Percentiles rank a stretch among this genome's conserved stretches.
These are phyloP conservation scores for Trypoxylus dichotomus DNA, from an alignment of 1,140 invertebrate genomes.

Conservation along the genomic window DNA sequence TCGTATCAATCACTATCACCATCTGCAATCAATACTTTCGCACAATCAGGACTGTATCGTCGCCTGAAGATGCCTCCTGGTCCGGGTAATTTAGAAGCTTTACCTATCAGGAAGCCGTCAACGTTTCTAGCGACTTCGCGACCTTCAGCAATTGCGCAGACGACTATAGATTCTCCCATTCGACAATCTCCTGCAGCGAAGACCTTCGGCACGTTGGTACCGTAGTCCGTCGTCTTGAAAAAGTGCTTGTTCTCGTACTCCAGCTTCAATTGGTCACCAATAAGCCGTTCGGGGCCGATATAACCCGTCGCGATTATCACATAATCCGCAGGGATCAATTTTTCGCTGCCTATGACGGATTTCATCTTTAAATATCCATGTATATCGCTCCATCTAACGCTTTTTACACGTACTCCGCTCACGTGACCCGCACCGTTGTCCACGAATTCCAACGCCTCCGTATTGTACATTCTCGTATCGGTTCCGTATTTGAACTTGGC, in stretches of 20 bases:
- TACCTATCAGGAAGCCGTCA: conserved; percentile 78
- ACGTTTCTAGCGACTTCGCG: conserved; percentile 93
- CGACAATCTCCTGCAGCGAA: conserved; percentile 98
- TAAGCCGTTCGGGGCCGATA: conserved; percentile 90
- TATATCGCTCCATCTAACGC: conserved; percentile 94
- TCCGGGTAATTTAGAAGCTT: conserved; percentile 77
- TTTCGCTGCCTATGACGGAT: conserved; percentile 80
- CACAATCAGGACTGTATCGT: too few relatives aligned
- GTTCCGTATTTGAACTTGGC: conserved; percentile 73
- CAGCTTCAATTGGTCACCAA: conserved; percentile 83
- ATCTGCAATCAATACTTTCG: too few relatives aligned
- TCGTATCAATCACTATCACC: too few relatives aligned
- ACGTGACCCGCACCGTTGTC: conserved; percentile 90
- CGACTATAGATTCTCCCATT: conserved; percentile 94
- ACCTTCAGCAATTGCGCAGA: conserved; percentile 98
- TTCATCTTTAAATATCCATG: conserved; percentile 92
- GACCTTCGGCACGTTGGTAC: conserved; percentile 80
- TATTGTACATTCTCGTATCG: conserved; percentile 91
- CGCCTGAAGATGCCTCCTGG: conserved; percentile 74
- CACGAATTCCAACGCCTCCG: conserved; percentile 92
- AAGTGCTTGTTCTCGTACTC: conserved; percentile 90
- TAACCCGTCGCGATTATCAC: conserved; percentile 98
- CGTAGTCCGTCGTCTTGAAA: conserved; percentile 83
- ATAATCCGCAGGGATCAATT: conserved; percentile 84
- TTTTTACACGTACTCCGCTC: conserved; percentile 83